These are phyloP conservation scores for Yponomeuta plumbellus DNA, from an alignment of 2,888 invertebrate species.

Conservation along the genomic window DNA sequence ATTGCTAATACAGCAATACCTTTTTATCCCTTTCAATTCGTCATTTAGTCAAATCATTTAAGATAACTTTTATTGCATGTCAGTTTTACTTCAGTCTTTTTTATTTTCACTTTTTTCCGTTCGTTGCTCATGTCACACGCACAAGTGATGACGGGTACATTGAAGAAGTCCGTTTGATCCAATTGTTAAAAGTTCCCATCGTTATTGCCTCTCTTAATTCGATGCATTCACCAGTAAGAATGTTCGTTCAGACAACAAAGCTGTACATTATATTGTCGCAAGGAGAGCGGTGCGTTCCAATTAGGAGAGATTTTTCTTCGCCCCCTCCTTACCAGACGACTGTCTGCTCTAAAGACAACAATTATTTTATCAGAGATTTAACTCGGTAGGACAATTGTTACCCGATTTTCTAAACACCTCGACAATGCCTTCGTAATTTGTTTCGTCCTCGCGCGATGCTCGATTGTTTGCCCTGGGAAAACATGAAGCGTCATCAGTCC, in stretches of 20 bases:
- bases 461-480: conserved; percentile 61
- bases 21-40: no score
- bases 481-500: conserved; percentile 50
- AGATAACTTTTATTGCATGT: background rate
- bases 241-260: conserved; percentile 56
- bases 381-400: conserved; percentile 66
- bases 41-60: background rate
- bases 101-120: background rate
- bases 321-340: conserved; percentile 38
- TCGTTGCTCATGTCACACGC: conserved; percentile 2
- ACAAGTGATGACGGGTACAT: conserved; percentile 25
- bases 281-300: conserved; percentile 59
- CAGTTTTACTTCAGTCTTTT: background rate
- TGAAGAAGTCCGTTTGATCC: conserved; percentile 36
- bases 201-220: conserved; percentile 56
- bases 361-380: conserved; percentile 61
- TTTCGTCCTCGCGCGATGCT: conserved; percentile 58
- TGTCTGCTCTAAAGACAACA: conserved; percentile 55
- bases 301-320: conserved; percentile 70
- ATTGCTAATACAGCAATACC: no score
- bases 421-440: conserved; percentile 67
- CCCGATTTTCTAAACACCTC: conserved; percentile 70
- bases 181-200: conserved; percentile 52
- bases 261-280: conserved; percentile 65
- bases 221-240: conserved; percentile 55